Conservation (phyloP, 2,888 invertebrate species). For the Yponomeuta evonymella region DNA sequence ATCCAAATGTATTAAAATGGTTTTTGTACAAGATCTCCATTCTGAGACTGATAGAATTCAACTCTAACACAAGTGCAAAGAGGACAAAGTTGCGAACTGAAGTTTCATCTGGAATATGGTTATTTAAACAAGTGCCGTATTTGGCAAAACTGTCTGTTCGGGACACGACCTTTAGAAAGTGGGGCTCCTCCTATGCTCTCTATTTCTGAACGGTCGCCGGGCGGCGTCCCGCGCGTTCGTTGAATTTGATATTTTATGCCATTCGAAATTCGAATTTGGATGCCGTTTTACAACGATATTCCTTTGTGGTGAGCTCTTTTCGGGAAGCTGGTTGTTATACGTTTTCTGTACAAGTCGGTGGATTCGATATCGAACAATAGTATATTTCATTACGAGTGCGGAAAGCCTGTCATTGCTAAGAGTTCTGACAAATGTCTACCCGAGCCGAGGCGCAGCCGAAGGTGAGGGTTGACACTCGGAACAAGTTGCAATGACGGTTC, state of each 20-base stretch:
- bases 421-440: too few relatives aligned
- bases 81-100: background rate
- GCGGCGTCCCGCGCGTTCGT: background rate
- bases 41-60: too few relatives aligned
- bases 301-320: background rate
- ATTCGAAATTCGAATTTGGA: constrained; percentile 3
- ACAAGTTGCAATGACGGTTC: too few relatives aligned
- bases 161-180: constrained; percentile 25
- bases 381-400: too few relatives aligned
- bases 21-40: too few relatives aligned
- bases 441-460: too few relatives aligned
- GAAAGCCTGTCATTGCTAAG: too few relatives aligned
- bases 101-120: background rate
- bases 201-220: constrained; percentile 3
- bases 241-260: constrained; percentile 10
- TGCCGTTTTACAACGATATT: constrained; percentile 8
- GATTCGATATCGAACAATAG: too few relatives aligned
- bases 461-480: too few relatives aligned
- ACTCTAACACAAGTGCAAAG: background rate
- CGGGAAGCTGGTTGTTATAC: background rate
- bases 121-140: constrained; percentile 26
- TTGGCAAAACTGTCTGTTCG: constrained; percentile 27
- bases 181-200: constrained; percentile 21
- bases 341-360: background rate
- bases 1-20: too few relatives aligned